Evolutionary conservation across 2,888 invertebrate species (phyloP).

Genomic region (Agrochola lota): DNA sequence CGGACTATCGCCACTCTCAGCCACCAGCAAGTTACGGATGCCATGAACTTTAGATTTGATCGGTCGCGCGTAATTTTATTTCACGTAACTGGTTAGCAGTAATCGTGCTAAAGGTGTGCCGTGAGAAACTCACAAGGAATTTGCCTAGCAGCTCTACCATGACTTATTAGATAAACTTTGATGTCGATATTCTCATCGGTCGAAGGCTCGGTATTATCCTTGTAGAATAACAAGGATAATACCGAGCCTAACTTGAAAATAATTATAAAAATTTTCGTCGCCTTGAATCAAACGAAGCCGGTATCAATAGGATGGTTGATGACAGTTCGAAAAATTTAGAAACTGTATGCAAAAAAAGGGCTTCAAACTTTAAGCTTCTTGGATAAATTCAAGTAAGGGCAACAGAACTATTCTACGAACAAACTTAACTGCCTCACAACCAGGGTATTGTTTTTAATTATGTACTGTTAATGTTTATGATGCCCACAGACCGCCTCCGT

Average conservation of each 20-base stretch:
- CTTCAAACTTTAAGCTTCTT: neutral
- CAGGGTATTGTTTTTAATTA: neutral
- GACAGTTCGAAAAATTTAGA: neutral
- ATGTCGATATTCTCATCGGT: neutral
- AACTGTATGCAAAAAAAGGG: neutral
- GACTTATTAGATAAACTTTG: constrained; percentile 32
- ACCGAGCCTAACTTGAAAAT: constrained; percentile 1
- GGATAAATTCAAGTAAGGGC: neutral
- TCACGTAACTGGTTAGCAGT: constrained; percentile 54
- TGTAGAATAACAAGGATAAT: neutral
- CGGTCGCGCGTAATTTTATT: constrained; percentile 50
- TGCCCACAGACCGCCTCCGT: neutral
- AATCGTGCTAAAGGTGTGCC: constrained; percentile 39
- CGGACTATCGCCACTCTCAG: constrained; percentile 1
- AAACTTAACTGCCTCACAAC: neutral
- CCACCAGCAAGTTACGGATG: constrained; percentile 26
- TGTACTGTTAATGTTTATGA: neutral
- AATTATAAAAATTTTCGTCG: neutral
- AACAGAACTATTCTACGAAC: neutral
- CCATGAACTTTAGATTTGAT: constrained; percentile 50
- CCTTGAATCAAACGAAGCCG: neutral
- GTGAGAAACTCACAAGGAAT: constrained; percentile 57
- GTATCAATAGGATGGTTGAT: neutral
- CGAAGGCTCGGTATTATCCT: too few relatives aligned
- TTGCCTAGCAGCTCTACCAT: constrained; percentile 36